phyloP scores from a whole-genome alignment of 2,797 vertebrate species.

The Megaceryle alcyon region DNA sequence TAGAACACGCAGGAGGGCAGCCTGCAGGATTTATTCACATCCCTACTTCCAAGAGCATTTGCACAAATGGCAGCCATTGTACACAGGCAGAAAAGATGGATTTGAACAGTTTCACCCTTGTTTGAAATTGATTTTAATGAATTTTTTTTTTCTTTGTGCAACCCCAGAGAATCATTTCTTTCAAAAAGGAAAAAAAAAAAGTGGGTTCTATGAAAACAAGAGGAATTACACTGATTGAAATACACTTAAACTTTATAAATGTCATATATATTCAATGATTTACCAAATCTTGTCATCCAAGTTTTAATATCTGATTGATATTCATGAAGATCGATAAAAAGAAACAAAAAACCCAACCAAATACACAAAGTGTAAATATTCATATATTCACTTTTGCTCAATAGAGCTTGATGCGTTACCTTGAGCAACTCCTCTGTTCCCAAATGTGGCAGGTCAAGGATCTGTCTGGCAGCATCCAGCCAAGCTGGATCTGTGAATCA shows the following conservation, averaged over 20 bases:
- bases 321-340: not conserved
- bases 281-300: not conserved
- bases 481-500: not conserved
- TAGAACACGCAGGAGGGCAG: fast-evolving
- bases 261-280: not conserved
- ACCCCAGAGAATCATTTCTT: not conserved
- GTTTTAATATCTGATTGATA: not conserved
- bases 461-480: not conserved
- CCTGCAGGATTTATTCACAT: not conserved
- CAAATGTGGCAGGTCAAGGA: not conserved
- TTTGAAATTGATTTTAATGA: not conserved
- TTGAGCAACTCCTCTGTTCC: not conserved
- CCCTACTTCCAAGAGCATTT: not conserved
- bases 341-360: not conserved
- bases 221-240: not conserved
- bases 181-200: not conserved
- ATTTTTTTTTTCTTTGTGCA: not conserved
- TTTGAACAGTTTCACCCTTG: not conserved
- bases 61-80: fast-evolving
- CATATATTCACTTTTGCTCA: not conserved
- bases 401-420: not conserved
- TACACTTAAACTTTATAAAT: not conserved
- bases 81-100: not conserved
- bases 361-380: fast-evolving
- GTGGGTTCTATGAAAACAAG: not conserved